phyloP scores from a whole-genome alignment of 2,113 vertebrate genomes.

The Turdus rufiventris region DNA sequence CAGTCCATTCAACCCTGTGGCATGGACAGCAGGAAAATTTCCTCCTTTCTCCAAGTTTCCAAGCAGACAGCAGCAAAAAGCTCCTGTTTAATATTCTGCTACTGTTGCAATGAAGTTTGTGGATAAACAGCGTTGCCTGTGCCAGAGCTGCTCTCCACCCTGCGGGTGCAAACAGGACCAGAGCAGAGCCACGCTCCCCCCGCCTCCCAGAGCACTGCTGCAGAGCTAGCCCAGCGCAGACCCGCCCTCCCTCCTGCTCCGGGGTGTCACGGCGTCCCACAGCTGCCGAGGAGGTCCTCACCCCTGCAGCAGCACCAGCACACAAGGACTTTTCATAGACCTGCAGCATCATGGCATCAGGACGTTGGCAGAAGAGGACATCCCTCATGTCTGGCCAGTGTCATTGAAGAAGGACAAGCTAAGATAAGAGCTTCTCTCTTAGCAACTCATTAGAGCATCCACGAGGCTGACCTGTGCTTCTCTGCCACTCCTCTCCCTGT shows the following conservation, averaged over 20 bases:
- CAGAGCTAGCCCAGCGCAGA: neutral
- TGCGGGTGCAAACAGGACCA: neutral
- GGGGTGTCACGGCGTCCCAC: neutral
- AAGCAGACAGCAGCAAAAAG: slow-evolving; percentile 16
- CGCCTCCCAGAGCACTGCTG: neutral
- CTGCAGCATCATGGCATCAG: neutral
- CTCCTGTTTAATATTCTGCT: slow-evolving; percentile 53
- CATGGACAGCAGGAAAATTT: neutral
- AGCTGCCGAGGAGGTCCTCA: neutral
- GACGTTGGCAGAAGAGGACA: neutral
- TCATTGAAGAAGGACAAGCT: slow-evolving; percentile 9
- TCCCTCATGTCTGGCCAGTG: neutral
- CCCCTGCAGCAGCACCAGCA: neutral
- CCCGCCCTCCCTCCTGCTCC: neutral
- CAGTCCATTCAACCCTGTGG: neutral
- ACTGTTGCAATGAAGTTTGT: slow-evolving; percentile 29
- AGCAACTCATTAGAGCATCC: neutral
- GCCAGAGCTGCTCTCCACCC: slow-evolving; percentile 28
- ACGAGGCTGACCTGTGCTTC: neutral
- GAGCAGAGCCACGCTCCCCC: neutral
- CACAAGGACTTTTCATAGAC: neutral
- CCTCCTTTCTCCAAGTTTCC: slow-evolving; percentile 35
- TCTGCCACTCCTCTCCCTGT: neutral
- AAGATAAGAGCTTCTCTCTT: neutral
- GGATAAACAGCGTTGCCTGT: neutral